A percentile compares a stretch with the other conserved stretches of the same genome.
Conservation (phyloP, 2,888 invertebrate genomes). For the Gari tellinella region DNA sequence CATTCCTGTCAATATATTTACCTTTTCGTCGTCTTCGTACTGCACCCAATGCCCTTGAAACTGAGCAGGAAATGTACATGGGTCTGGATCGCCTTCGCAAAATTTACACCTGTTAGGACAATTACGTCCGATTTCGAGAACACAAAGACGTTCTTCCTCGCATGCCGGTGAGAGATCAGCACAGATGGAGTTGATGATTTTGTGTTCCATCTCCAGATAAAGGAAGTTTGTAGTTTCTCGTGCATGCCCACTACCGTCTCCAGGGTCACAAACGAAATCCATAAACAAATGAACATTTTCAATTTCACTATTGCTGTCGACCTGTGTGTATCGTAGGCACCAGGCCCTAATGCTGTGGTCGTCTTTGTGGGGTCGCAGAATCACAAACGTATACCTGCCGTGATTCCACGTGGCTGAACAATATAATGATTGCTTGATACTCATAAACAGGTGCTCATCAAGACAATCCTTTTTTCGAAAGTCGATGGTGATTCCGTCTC, state of each 20-base stretch:
- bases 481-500: slow-evolving; percentile 74
- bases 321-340: slow-evolving; percentile 68
- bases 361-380: slow-evolving; percentile 54
- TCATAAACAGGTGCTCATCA: slow-evolving; percentile 56
- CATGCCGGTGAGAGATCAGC: slow-evolving; percentile 73
- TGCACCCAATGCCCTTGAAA: slow-evolving; percentile 70
- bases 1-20: no score
- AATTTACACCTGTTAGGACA: slow-evolving; percentile 61
- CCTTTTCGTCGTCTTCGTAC: slow-evolving; percentile 38
- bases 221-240: slow-evolving; percentile 57
- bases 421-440: slow-evolving; percentile 55
- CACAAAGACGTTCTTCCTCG: slow-evolving; percentile 63
- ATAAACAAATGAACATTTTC: slow-evolving; percentile 69
- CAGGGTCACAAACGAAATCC: slow-evolving; percentile 74
- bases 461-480: slow-evolving; percentile 70
- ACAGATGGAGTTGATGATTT: slow-evolving; percentile 65
- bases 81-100: slow-evolving; percentile 64
- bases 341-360: slow-evolving; percentile 53
- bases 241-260: slow-evolving; percentile 56
- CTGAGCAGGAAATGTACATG: slow-evolving; percentile 70
- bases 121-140: slow-evolving; percentile 32
- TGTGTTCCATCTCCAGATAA: slow-evolving; percentile 54
- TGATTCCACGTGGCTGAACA: slow-evolving; percentile 74
- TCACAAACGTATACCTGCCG: slow-evolving; percentile 67
- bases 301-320: slow-evolving; percentile 51